phyloP scores from a whole-genome alignment of 2,113 vertebrate genomes.

The Numida meleagris region DNA sequence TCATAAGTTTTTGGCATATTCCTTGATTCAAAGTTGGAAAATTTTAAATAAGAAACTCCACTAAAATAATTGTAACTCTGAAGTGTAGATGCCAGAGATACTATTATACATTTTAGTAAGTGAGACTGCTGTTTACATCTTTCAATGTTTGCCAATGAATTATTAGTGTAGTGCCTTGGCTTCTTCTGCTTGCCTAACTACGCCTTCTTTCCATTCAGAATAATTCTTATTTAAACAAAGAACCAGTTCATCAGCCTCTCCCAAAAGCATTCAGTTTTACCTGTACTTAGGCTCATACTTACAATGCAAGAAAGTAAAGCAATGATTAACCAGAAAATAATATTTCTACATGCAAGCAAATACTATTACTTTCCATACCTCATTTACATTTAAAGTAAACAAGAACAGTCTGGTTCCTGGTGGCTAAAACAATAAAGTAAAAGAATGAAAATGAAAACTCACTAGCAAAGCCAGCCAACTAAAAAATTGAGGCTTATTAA shows the following conservation, averaged over 20 bases:
- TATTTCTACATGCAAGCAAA: neutral
- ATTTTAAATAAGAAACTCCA: neutral
- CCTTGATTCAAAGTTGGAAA: neutral
- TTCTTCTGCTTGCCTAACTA: neutral
- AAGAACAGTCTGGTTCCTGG: neutral
- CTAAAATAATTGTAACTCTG: neutral
- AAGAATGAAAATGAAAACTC: neutral
- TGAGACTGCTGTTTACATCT: neutral
- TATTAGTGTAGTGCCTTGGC: neutral
- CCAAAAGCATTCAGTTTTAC: neutral
- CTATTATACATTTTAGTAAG: neutral
- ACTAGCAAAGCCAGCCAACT: neutral
- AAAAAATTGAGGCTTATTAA: neutral
- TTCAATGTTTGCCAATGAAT: neutral
- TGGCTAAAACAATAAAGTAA: neutral
- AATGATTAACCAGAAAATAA: conserved; percentile 8
- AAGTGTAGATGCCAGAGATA: neutral
- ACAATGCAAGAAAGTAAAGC: neutral
- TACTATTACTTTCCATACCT: neutral
- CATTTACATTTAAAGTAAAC: neutral
- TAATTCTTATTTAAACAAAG: conserved; percentile 2
- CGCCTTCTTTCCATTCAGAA: neutral
- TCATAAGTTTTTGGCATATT: neutral
- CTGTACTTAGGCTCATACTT: neutral
- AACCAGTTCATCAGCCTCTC: neutral